phyloP scores from a whole-genome alignment of 2,888 invertebrate species.

The Peribatodes rhomboidaria region DNA sequence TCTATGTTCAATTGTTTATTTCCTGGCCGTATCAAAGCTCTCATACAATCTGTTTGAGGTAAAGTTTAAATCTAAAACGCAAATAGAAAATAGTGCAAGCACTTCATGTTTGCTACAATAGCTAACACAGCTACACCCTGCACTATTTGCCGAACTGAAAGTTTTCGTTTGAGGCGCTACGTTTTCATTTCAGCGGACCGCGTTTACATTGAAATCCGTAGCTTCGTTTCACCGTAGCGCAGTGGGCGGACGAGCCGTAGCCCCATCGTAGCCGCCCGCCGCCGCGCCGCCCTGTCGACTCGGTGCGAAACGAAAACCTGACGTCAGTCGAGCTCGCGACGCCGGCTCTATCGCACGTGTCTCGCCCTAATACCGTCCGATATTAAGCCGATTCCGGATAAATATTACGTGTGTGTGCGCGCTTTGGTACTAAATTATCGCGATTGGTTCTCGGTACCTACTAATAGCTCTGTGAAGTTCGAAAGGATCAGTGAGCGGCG shows the following conservation, averaged over 20 bases:
- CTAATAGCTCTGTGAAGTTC: constrained; percentile 40
- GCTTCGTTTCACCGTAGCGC: constrained; percentile 74
- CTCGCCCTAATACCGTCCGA: constrained; percentile 37
- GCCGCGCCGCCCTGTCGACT: constrained; percentile 60
- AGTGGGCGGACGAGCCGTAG: constrained; percentile 77
- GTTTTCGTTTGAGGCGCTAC: constrained; percentile 50
- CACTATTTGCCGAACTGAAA: constrained; percentile 51
- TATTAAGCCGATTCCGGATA: constrained; percentile 58
- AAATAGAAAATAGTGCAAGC: constrained; percentile 8
- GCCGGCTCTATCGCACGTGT: constrained; percentile 57
- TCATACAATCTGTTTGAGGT: not conserved
- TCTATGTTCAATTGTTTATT: no score
- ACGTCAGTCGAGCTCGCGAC: constrained; percentile 77
- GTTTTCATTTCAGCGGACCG: constrained; percentile 58
- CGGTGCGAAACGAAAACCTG: constrained; percentile 56
- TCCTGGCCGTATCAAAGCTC: not conserved
- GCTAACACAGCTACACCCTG: constrained; percentile 17
- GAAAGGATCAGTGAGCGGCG: constrained; percentile 48
- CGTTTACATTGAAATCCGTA: constrained; percentile 67
- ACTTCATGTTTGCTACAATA: constrained; percentile 21
- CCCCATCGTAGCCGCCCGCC: constrained; percentile 66
- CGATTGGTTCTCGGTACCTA: constrained; percentile 36
- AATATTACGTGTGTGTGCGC: constrained; percentile 46
- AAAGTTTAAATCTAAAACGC: constrained; percentile 13
- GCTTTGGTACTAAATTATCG: constrained; percentile 47